A percentile compares a stretch with the other conserved stretches of the same genome.
Conservation (phyloP, 2,888 invertebrate species). For the Apotomis turbidana region DNA sequence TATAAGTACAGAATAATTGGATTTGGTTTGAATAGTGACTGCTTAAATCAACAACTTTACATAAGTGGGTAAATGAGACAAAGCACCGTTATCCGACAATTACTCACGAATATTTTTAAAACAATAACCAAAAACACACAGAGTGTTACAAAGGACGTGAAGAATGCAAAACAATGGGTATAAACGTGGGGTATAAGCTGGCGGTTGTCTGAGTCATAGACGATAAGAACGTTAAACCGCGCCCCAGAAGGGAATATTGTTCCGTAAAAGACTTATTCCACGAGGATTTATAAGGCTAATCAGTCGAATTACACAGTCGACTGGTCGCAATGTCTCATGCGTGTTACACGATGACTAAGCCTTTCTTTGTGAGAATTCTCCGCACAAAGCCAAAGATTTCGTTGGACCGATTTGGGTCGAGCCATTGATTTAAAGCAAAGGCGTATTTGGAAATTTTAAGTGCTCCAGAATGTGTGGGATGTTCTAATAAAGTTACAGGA, state of each 20-base stretch:
- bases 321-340: conserved; percentile 37
- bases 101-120: conserved; percentile 5
- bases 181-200: no score
- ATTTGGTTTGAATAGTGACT: conserved; percentile 21
- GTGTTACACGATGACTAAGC: conserved; percentile 45
- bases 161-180: conserved; percentile 16
- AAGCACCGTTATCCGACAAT: conserved; percentile 18
- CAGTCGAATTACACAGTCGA: conserved; percentile 19
- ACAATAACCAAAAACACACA: conserved; percentile 23
- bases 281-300: conserved; percentile 34
- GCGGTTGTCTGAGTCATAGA: conserved; percentile 24
- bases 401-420: conserved; percentile 13
- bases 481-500: no score
- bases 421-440: conserved; percentile 4
- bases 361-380: conserved; percentile 47
- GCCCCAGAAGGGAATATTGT: conserved; percentile 8
- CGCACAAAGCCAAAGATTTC: conserved; percentile 42
- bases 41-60: conserved; percentile 1
- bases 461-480: no score
- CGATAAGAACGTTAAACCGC: conserved; percentile 16
- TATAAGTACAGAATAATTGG: conserved; percentile 3
- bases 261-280: conserved; percentile 2
- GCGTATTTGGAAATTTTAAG: conserved; percentile 9
- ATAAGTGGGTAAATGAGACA: conserved; percentile 23
- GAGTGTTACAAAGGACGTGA: conserved; percentile 11